Percentiles rank a stretch among this genome's conserved stretches.
Conservation (phyloP, 2,888 invertebrate genomes). For the Molanna angustata region DNA sequence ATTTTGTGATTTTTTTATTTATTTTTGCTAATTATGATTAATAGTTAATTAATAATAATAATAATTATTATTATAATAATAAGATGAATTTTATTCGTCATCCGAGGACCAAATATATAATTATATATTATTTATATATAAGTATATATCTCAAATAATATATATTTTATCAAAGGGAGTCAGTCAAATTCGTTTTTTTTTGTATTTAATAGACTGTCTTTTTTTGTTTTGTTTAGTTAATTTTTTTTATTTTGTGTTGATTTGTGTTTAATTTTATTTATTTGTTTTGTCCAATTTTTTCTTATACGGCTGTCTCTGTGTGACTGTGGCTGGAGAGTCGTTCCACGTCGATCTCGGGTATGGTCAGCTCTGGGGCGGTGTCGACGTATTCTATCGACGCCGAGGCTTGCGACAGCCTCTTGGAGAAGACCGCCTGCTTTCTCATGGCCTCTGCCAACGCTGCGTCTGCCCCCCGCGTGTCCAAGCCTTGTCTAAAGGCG, state of each 20-base stretch:
- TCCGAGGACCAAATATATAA: slow-evolving; percentile 4
- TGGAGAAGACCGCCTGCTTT: slow-evolving; percentile 89
- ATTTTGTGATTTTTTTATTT: not conserved
- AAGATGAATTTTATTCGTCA: not conserved
- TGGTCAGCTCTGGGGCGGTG: slow-evolving; percentile 83
- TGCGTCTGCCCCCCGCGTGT: slow-evolving; percentile 91
- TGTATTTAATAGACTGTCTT: slow-evolving; percentile 16
- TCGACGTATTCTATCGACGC: slow-evolving; percentile 86
- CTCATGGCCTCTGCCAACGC: slow-evolving; percentile 91
- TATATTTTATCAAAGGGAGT: too few relatives aligned
- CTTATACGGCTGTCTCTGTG: slow-evolving; percentile 90
- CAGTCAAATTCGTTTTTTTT: slow-evolving; percentile 11
- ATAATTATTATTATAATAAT: not conserved
- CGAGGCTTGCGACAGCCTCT: slow-evolving; percentile 88
- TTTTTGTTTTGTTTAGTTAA: slow-evolving; percentile 1
- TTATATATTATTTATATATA: too few relatives aligned
- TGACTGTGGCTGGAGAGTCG: slow-evolving; percentile 90
- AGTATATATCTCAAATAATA: too few relatives aligned
- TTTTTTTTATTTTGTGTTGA: not conserved
- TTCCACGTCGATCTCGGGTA: slow-evolving; percentile 91
- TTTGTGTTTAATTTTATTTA: not conserved
- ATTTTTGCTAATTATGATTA: not conserved
- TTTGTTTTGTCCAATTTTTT: slow-evolving; percentile 12
- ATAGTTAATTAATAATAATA: too few relatives aligned
- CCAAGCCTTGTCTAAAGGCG: slow-evolving; percentile 99